phyloP scores from a whole-genome alignment of 2,888 invertebrate species.

The Physocephala rufipes region DNA sequence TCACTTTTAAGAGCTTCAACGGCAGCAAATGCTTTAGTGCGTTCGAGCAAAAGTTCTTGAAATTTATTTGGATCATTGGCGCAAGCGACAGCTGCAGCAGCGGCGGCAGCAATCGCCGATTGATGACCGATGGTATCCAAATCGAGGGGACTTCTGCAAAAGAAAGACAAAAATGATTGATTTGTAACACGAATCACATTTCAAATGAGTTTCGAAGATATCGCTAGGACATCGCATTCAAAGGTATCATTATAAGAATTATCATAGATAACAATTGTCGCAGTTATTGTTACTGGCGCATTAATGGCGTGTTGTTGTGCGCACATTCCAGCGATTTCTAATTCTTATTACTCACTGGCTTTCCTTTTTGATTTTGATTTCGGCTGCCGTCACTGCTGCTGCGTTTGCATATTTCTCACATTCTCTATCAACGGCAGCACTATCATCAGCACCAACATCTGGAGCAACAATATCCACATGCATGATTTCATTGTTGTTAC shows the following conservation, averaged over 20 bases:
- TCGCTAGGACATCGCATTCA: too few relatives aligned
- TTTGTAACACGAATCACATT: too few relatives aligned
- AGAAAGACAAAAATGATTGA: not conserved
- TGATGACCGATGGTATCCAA: conserved; percentile 74
- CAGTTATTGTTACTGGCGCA: too few relatives aligned
- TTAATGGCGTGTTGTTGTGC: too few relatives aligned
- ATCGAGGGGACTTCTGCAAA: conserved; percentile 56
- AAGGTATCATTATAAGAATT: too few relatives aligned
- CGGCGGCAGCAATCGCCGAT: conserved; percentile 65
- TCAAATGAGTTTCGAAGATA: too few relatives aligned
- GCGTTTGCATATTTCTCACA: conserved; percentile 30
- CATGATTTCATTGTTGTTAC: conserved; percentile 43
- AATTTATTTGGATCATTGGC: conserved; percentile 71
- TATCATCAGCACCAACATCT: conserved; percentile 37
- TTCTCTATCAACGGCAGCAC: conserved; percentile 29
- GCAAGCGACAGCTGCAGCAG: conserved; percentile 74
- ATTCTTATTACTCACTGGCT: conserved; percentile 58
- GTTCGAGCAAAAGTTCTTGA: conserved; percentile 80
- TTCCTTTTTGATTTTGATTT: conserved; percentile 63
- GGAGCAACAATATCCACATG: conserved; percentile 37
- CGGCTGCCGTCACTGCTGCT: conserved; percentile 40
- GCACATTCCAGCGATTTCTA: too few relatives aligned
- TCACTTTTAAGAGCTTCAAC: conserved; percentile 67
- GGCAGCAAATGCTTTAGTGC: conserved; percentile 74
- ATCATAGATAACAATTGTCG: too few relatives aligned